A percentile compares a stretch with the other conserved stretches of the same genome.
Evolutionary conservation across 2,113 vertebrate species (phyloP).

Genomic region (Enhydra lutris): DNA sequence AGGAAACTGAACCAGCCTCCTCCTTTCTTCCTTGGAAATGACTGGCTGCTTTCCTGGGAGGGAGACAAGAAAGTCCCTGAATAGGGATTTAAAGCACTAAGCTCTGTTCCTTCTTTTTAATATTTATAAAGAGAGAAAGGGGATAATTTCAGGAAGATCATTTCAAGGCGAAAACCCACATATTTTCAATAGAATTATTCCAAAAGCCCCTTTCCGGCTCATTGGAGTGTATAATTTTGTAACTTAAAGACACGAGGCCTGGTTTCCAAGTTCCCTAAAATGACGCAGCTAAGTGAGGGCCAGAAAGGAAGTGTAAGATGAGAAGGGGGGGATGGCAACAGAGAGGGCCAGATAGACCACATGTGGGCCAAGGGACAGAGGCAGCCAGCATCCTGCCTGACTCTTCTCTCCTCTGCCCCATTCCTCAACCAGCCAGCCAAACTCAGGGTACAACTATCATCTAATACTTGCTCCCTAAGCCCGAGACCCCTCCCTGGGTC

Average conservation of each 20-base stretch:
- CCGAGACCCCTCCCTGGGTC: background rate
- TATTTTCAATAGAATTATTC: slow-evolving; percentile 78
- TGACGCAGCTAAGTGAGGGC: slow-evolving; percentile 52
- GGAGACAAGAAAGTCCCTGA: slow-evolving; percentile 63
- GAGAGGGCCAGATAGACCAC: too few species aligned
- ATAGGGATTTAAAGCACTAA: slow-evolving; percentile 72
- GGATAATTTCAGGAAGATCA: slow-evolving; percentile 77
- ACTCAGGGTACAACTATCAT: accelerated
- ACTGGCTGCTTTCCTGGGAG: slow-evolving; percentile 61
- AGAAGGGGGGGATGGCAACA: background rate
- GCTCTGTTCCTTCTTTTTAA: slow-evolving; percentile 75
- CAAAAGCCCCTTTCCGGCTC: slow-evolving; percentile 73
- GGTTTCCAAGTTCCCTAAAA: slow-evolving; percentile 72
- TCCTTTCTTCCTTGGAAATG: slow-evolving; percentile 41
- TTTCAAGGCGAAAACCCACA: slow-evolving; percentile 76
- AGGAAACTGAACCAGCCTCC: background rate
- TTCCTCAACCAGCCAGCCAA: background rate
- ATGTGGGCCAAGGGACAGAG: accelerated
- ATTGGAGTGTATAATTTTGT: slow-evolving; percentile 76
- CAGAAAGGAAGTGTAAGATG: slow-evolving; percentile 53
- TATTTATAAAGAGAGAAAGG: slow-evolving; percentile 77
- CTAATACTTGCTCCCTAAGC: background rate
- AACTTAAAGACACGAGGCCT: slow-evolving; percentile 68
- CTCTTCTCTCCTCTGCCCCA: background rate
- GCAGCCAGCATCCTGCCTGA: accelerated